Base-by-base conservation (phyloP, 1,140 invertebrate genomes). In the Micrasema longulum region DNA sequence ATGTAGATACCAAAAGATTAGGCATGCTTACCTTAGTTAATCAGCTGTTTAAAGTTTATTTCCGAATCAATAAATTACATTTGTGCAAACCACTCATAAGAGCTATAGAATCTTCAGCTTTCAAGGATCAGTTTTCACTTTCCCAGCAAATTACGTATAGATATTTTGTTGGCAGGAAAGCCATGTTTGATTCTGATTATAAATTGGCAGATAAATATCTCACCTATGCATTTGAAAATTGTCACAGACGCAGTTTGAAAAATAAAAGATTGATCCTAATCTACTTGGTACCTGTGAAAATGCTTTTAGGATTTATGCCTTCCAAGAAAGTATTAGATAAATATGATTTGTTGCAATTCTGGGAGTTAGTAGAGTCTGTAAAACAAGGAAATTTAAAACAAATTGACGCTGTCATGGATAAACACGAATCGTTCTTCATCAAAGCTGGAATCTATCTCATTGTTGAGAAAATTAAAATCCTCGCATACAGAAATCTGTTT, bases 111-210 rank as follows among this genome's bases (percentile, higher is more conserved):
- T 94, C 94, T 23, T 93, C 93, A 12, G 88, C 90, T 1, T 92
- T 95, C 50, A 97, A 96, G 82, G 94, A 97, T 52, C 89, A 90
- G 66, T 99, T 97, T 82, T 90, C 92, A 36, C 80, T 94, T 67
- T 91, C 91, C 22, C 93, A 94, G 85, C 94, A 97, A 81, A 92
- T 97, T 45, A 99, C 97, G 0, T 99, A 98, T 80, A 95, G 93
- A 78, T 99, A 98, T 85, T 99, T 97, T 86, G 95, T 98, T 14
- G 97, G 97, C 1, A 87, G 97, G 5, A 98, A 99, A 83, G 93
- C 95, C 1, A 98, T 99, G 94, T 99, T 99, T 83, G 97, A 99
- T 83, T 97, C 95, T 73, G 95, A 99, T 80, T 98, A 97, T 79
- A 92, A 92, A 83, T 87, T 88, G 55, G 97, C 97, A 69, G 95